Base-by-base conservation (phyloP, 2,797 vertebrate species). In the Aeoliscus strigatus region DNA sequence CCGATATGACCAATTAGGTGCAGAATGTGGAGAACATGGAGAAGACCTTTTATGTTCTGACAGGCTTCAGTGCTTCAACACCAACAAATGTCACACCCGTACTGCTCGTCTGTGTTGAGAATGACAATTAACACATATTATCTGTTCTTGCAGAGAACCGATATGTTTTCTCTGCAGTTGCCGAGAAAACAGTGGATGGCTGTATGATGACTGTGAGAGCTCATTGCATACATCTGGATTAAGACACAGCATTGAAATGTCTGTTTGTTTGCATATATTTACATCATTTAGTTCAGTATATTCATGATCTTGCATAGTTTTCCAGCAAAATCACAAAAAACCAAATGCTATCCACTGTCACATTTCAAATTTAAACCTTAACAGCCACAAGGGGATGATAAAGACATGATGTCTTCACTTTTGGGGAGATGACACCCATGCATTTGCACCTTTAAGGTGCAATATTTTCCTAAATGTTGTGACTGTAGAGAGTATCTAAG, bases 31-130 rank as follows among this genome's bases (percentile, higher is more conserved):
- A 10, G 24, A 11, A 25, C 6, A 13, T 6, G 16, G 1, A 39
- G 36, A 18, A 21, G 11, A 9, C 6, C n/a, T 26, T 73, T 72
- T 57, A 63, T 5, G 4, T 39, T 39, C 39, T 46, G 36, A 51
- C 11, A 24, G 39, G 27, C 51, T 74, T 66, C 69, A n/a, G n/a
- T n/a, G n/a, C n/a, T n/a, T n/a, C n/a, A n/a, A n/a, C n/a, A n/a
- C n/a, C n/a, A n/a, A n/a, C n/a, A n/a, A n/a, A n/a, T n/a, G n/a
- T n/a, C n/a, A n/a, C n/a, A n/a, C n/a, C n/a, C n/a, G n/a, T n/a
- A n/a, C n/a, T n/a, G n/a, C n/a, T n/a, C n/a, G n/a, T n/a, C n/a
- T n/a, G n/a, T n/a, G n/a, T n/a, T n/a, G n/a, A n/a, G n/a, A n/a
- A n/a, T 14, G 27, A 55, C 13, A 32, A 29, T 31, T 21, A 16